phyloP scores from a whole-genome alignment of 2,888 invertebrate genomes.

The Habroteleia sp. region DNA sequence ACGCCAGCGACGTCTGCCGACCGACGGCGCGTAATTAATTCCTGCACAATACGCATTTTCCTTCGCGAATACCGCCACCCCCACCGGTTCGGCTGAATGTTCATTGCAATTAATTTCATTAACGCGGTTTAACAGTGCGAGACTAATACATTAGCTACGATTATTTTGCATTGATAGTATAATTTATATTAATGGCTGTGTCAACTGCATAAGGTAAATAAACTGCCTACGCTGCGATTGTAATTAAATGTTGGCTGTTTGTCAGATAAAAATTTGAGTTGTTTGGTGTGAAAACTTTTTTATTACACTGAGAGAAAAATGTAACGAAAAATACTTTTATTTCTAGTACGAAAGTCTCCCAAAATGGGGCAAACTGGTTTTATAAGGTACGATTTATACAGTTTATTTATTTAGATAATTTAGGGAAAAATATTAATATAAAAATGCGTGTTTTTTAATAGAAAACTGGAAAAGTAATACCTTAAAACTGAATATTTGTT shows the following conservation, averaged over 20 bases:
- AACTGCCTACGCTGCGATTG: constrained; percentile 12
- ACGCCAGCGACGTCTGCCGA: neutral
- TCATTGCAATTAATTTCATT: constrained; percentile 44
- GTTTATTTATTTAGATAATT: too few species aligned
- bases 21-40: neutral
- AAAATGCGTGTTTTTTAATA: too few species aligned
- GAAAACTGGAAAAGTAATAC: too few species aligned
- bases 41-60: constrained; percentile 10
- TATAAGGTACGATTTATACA: too few species aligned
- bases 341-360: too few species aligned
- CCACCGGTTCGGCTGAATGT: constrained; percentile 19
- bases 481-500: too few species aligned
- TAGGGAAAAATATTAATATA: too few species aligned
- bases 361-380: too few species aligned
- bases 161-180: constrained; percentile 30
- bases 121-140: constrained; percentile 12
- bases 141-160: constrained; percentile 18
- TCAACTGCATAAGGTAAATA: constrained; percentile 38
- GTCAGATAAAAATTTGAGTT: too few species aligned
- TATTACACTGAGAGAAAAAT: too few species aligned
- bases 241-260: constrained; percentile 35
- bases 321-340: too few species aligned
- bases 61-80: constrained; percentile 14
- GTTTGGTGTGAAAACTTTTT: too few species aligned
- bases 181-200: constrained; percentile 34